phyloP scores from a whole-genome alignment of 2,113 vertebrate genomes.

The Myiagra hebetior region DNA sequence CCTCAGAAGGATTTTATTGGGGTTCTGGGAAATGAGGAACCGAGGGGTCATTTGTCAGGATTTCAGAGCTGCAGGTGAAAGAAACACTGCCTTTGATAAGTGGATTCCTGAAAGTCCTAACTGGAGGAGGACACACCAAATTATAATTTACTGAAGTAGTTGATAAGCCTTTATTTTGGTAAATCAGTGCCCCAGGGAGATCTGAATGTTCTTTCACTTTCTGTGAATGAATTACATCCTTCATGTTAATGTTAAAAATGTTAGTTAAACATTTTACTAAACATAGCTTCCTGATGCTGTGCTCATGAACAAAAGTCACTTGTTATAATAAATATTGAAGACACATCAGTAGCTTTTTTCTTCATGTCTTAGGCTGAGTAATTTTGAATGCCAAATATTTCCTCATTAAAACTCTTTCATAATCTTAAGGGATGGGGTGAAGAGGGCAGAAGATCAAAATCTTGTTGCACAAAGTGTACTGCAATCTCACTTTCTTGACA shows the following conservation, averaged over 20 bases:
- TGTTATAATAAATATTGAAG: not conserved
- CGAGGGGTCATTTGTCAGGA: not conserved
- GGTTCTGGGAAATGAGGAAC: conserved; percentile 29
- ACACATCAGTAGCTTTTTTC: not conserved
- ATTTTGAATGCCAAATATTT: not conserved
- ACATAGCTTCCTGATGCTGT: not conserved
- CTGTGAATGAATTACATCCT: not conserved
- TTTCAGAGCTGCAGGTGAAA: conserved; percentile 9
- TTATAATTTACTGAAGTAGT: not conserved
- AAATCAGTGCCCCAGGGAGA: not conserved
- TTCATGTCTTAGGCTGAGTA: not conserved
- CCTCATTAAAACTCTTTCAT: not conserved
- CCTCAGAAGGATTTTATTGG: not conserved
- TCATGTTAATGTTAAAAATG: not conserved
- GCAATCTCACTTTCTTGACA: not conserved
- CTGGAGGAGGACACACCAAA: not conserved
- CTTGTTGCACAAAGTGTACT: not conserved
- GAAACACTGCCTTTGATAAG: not conserved
- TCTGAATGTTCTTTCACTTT: not conserved
- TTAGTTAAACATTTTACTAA: not conserved
- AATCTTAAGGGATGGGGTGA: not conserved
- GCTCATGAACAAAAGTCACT: not conserved
- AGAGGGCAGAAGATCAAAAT: not conserved
- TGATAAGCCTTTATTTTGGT: not conserved
- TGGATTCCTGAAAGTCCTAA: not conserved